Evolutionary conservation across 2,888 invertebrate genomes (phyloP).

Genomic region (Eupithecia vulgata): DNA sequence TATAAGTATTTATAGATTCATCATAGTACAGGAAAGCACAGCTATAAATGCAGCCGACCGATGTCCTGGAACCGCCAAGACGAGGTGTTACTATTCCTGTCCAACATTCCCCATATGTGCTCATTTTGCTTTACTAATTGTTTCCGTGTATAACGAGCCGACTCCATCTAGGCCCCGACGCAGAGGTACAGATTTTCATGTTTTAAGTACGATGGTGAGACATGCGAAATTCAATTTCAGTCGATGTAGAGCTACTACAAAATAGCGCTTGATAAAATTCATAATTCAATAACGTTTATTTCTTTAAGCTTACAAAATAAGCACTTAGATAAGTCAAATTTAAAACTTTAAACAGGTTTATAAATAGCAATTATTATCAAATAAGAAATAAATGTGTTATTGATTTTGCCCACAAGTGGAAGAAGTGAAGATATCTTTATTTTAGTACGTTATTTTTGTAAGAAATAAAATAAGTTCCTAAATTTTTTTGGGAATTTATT

Average conservation of each 20-base stretch:
- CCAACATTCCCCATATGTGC: constrained; percentile 6
- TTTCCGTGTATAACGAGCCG: constrained; percentile 43
- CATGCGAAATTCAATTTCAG: background rate
- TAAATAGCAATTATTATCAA: no score
- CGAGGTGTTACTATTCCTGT: constrained; percentile 6
- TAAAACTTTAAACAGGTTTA: no score
- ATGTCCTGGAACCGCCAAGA: constrained; percentile 4
- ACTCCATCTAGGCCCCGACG: constrained; percentile 25
- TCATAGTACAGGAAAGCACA: background rate
- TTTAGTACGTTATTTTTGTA: background rate
- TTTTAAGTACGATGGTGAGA: background rate
- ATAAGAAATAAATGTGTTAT: no score
- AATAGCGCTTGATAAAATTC: background rate
- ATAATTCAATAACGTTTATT: no score
- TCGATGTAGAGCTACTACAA: background rate
- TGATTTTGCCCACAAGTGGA: no score
- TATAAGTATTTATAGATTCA: background rate
- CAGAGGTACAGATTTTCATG: background rate
- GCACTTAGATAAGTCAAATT: no score
- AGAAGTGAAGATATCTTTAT: no score
- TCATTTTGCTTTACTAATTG: constrained; percentile 41
- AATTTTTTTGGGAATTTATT: no score
- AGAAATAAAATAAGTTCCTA: no score
- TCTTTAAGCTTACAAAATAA: no score
- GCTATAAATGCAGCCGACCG: background rate